A percentile compares a stretch with the other conserved stretches of the same genome.
Evolutionary conservation across 2,888 invertebrate species (phyloP).

Genomic region (Synanthedon tipuliformis): DNA sequence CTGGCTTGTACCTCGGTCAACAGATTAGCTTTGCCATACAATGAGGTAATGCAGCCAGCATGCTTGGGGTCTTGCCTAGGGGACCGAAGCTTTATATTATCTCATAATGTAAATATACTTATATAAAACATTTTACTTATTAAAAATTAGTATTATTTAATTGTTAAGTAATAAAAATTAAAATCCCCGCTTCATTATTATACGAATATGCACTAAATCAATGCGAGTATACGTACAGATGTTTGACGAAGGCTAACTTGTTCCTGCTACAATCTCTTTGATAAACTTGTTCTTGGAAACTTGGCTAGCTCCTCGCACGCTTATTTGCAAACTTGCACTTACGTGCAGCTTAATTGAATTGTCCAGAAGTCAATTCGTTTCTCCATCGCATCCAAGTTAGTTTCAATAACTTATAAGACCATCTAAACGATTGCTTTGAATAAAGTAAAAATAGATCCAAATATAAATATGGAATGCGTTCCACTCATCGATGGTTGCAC

Average conservation of each 20-base stretch:
- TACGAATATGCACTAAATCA: no score
- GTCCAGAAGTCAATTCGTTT: slow-evolving; percentile 59
- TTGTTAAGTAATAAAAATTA: neutral
- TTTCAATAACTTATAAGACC: neutral
- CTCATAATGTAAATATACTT: no score
- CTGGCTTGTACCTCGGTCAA: no score
- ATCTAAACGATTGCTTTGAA: neutral
- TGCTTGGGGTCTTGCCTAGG: no score
- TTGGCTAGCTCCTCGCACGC: slow-evolving; percentile 42
- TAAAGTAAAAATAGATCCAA: no score
- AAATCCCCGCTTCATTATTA: neutral
- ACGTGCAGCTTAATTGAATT: slow-evolving; percentile 61
- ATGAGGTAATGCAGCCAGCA: no score
- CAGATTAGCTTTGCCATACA: no score
- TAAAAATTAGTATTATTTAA: no score
- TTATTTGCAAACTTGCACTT: slow-evolving; percentile 62
- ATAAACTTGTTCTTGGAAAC: slow-evolving; percentile 32
- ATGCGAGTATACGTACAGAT: slow-evolving; percentile 4
- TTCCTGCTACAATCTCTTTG: slow-evolving; percentile 36
- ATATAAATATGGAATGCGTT: neutral
- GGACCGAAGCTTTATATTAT: no score
- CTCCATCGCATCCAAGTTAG: slow-evolving; percentile 22
- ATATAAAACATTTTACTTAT: no score
- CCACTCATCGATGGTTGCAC: no score
- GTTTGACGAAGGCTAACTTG: slow-evolving; percentile 46